These are phyloP conservation scores for Leptosomus discolor DNA, from an alignment of 2,113 vertebrate species.

Conservation along the genomic window DNA sequence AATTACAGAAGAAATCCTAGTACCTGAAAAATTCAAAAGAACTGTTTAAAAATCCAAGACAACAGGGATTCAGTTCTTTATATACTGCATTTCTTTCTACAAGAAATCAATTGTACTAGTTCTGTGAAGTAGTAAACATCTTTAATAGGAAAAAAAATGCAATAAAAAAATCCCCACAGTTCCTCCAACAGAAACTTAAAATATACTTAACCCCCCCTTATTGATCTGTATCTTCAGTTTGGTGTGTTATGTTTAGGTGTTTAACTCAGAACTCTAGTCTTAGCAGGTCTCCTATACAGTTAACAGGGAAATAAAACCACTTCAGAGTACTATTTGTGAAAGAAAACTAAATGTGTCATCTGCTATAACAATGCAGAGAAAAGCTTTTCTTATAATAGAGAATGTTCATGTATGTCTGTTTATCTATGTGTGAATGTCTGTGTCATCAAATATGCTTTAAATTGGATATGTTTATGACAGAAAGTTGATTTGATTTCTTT, in stretches of 20 bases:
- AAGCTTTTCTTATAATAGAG: not conserved
- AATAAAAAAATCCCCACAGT: not conserved
- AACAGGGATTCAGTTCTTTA: not conserved
- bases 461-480: not conserved
- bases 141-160: not conserved
- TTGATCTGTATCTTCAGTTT: not conserved
- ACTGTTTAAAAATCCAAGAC: not conserved
- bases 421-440: not conserved
- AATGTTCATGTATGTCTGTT: not conserved
- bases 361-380: not conserved
- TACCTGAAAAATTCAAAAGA: not conserved
- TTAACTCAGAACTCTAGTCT: not conserved
- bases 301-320: not conserved
- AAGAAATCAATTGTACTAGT: not conserved
- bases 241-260: not conserved
- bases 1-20: not conserved
- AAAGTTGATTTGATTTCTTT: not conserved
- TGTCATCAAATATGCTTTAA: not conserved
- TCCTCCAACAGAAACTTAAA: not conserved
- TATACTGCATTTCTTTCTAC: not conserved
- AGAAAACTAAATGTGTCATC: not conserved
- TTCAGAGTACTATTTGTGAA: not conserved
- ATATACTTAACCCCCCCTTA: rapidly evolving
- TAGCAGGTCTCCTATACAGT: not conserved
- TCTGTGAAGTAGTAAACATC: not conserved